A percentile compares a stretch with the other conserved stretches of the same genome.
Conservation (phyloP, 2,888 invertebrate genomes). For the Tinea trinotella region DNA sequence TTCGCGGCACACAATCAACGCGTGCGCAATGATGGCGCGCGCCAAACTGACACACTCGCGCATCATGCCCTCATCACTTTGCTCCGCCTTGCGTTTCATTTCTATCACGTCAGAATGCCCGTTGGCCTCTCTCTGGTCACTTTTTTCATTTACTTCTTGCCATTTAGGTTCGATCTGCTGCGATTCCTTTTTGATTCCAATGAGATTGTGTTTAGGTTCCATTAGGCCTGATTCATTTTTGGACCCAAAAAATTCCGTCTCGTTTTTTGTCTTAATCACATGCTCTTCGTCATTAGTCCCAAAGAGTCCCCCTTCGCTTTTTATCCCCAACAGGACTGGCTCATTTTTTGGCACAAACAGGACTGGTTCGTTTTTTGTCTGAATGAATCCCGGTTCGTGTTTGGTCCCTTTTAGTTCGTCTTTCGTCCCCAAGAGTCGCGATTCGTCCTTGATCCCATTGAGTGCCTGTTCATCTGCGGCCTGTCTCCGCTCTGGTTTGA, state of each 20-base stretch:
- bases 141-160: not conserved
- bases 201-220: not conserved
- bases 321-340: too few species aligned
- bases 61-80: constrained; percentile 3
- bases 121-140: constrained; percentile 20
- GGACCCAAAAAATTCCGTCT: too few species aligned
- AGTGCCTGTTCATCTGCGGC: constrained; percentile 5
- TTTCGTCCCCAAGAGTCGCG: not conserved
- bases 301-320: not conserved
- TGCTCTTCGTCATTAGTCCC: not conserved
- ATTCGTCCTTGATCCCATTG: not conserved
- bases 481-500: not conserved
- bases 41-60: constrained; percentile 39
- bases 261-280: not conserved
- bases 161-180: too few species aligned
- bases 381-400: not conserved
- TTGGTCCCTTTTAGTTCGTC: not conserved
- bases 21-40: constrained; percentile 58
- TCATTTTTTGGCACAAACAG: too few species aligned
- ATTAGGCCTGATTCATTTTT: too few species aligned
- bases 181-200: not conserved
- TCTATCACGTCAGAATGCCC: constrained; percentile 33
- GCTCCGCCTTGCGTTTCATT: constrained; percentile 30
- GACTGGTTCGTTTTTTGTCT: not conserved
- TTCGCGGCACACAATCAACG: constrained; percentile 57